Percentiles rank a stretch among this genome's conserved stretches.
These are phyloP conservation scores for Cosmia trapezina DNA, from an alignment of 2,888 invertebrate genomes.

Conservation along the genomic window DNA sequence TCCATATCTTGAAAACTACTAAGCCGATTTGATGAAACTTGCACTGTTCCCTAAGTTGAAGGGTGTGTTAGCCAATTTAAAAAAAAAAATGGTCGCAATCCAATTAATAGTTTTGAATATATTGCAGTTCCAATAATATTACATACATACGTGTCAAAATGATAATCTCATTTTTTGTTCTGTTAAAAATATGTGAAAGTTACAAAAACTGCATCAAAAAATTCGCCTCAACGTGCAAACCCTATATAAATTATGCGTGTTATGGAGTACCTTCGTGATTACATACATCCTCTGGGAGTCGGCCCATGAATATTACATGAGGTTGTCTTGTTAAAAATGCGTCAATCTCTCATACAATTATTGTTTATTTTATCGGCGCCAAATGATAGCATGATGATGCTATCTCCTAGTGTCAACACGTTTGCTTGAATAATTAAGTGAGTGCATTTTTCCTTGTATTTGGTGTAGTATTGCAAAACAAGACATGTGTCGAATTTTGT, in stretches of 20 bases:
- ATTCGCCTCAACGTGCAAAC: slow-evolving; percentile 60
- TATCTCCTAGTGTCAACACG: slow-evolving; percentile 62
- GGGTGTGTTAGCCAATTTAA: too few relatives aligned
- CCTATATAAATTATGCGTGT: slow-evolving; percentile 73
- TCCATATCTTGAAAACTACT: too few relatives aligned
- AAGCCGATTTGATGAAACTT: too few relatives aligned
- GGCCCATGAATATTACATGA: slow-evolving; percentile 85
- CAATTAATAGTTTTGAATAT: too few relatives aligned
- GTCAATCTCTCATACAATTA: slow-evolving; percentile 79
- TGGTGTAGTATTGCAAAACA: slow-evolving; percentile 32
- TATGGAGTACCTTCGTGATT: slow-evolving; percentile 79
- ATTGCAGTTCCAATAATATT: too few relatives aligned
- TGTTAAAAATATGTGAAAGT: background rate
- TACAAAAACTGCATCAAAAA: slow-evolving; percentile 15
- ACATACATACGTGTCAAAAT: too few relatives aligned
- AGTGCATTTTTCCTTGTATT: slow-evolving; percentile 52
- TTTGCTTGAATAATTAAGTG: slow-evolving; percentile 60
- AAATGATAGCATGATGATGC: slow-evolving; percentile 68
- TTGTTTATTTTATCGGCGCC: slow-evolving; percentile 83
- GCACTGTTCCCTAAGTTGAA: too few relatives aligned
- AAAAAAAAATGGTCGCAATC: too few relatives aligned
- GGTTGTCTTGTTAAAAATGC: slow-evolving; percentile 86
- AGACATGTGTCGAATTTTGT: slow-evolving; percentile 37
- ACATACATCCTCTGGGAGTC: slow-evolving; percentile 79
- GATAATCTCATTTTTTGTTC: too few relatives aligned